phyloP scores from a whole-genome alignment of 2,797 vertebrate species.

The Macroramphosus scolopax region DNA sequence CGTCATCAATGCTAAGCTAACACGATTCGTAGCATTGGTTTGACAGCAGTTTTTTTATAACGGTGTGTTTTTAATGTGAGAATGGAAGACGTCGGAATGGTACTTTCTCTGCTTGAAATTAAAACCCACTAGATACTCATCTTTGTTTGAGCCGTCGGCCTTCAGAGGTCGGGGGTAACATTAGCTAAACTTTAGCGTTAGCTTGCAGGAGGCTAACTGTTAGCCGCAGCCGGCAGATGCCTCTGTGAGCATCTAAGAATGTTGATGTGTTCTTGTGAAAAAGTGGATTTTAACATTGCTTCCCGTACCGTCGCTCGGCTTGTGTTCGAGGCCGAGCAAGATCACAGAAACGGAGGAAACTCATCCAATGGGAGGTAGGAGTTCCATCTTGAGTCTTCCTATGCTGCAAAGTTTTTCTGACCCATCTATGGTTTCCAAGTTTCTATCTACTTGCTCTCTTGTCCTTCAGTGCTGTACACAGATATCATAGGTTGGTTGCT shows the following conservation, averaged over 20 bases:
- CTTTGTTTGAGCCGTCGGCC: conserved; percentile 32
- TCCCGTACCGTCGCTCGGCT: conserved; percentile 75
- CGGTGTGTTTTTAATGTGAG: conserved; percentile 16
- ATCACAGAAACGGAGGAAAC: conserved; percentile 72
- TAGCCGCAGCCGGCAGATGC: conserved; percentile 54
- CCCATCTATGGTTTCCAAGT: neutral
- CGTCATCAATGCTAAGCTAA: conserved; percentile 3
- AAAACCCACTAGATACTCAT: conserved; percentile 32
- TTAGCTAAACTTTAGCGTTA: conserved; percentile 30
- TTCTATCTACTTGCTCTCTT: neutral
- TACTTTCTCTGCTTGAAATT: conserved; percentile 11
- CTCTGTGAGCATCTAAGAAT: conserved; percentile 44
- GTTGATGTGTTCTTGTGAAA: conserved; percentile 82
- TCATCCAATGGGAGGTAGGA: conserved; percentile 83
- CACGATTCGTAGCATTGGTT: neutral
- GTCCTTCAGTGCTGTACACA: neutral
- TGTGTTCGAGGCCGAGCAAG: conserved; percentile 77
- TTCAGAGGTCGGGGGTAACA: conserved; percentile 22
- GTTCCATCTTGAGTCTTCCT: neutral
- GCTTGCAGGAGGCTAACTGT: conserved; percentile 44
- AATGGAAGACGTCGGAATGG: conserved; percentile 29
- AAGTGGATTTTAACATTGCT: conserved; percentile 78
- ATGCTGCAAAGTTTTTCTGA: neutral
- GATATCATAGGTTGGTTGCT: too few relatives aligned
- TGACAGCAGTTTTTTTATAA: neutral